These are phyloP conservation scores for Nyctibius grandis DNA, from an alignment of 2,797 vertebrate genomes.

Conservation along the genomic window DNA sequence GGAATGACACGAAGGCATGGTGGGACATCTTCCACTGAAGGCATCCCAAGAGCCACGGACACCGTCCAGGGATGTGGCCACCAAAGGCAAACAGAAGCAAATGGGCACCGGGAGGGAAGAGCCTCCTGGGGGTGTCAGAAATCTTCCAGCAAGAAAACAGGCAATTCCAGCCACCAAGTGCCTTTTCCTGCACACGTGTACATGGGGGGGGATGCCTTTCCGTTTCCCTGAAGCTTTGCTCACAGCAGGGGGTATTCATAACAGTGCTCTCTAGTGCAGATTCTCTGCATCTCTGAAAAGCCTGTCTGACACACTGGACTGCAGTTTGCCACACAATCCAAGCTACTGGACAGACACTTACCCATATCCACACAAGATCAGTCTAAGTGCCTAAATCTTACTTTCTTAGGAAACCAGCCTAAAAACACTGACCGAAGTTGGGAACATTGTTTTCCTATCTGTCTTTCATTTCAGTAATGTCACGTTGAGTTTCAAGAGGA, in stretches of 20 bases:
- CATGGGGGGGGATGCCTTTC: not conserved
- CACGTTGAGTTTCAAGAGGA: not conserved
- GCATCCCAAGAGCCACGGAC: not conserved
- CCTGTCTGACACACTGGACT: not conserved
- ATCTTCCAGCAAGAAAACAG: not conserved
- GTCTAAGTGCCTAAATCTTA: not conserved
- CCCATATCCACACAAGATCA: not conserved
- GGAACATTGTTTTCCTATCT: not conserved
- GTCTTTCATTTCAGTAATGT: not conserved
- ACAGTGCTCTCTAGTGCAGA: not conserved
- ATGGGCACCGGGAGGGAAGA: not conserved
- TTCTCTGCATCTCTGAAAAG: not conserved
- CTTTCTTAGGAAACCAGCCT: not conserved
- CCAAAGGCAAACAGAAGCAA: not conserved
- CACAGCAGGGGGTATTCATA: not conserved
- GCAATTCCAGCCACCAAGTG: not conserved
- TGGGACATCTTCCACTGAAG: not conserved
- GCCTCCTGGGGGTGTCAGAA: not conserved
- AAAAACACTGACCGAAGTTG: not conserved
- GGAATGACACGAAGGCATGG: not conserved
- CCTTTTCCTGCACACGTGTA: accelerated
- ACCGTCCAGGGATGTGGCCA: too few species aligned
- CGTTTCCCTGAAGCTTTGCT: not conserved
- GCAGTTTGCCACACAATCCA: not conserved
- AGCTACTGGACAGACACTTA: not conserved